phyloP scores from a whole-genome alignment of 2,797 vertebrate genomes.

The Enteromius unitaeniatus region DNA sequence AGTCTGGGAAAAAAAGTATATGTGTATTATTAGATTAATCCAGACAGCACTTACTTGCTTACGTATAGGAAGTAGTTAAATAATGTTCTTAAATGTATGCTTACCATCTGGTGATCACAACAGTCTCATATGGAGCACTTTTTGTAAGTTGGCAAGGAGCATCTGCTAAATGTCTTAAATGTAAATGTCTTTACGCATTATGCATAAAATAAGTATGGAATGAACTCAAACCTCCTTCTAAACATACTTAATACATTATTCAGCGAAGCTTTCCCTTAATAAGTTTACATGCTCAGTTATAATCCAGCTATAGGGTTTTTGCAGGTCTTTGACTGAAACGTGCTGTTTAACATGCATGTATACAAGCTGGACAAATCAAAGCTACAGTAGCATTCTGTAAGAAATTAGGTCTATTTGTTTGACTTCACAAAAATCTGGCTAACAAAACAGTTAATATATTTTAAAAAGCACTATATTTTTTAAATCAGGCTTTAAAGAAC shows the following conservation, averaged over 20 bases:
- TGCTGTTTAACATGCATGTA: not conserved
- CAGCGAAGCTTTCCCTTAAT: not conserved
- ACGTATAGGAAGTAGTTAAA: not conserved
- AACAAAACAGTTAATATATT: no score
- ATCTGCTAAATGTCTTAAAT: constrained; percentile 24
- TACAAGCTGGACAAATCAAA: not conserved
- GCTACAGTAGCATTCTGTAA: not conserved
- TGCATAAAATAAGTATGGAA: not conserved
- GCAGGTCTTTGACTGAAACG: not conserved
- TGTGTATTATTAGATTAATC: not conserved
- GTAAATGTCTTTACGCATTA: not conserved
- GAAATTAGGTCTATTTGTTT: not conserved
- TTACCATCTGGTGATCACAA: constrained; percentile 14
- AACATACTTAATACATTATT: not conserved
- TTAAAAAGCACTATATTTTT: no score
- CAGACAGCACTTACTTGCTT: not conserved
- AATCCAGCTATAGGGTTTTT: not conserved
- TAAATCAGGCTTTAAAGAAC: not conserved
- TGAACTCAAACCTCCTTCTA: not conserved
- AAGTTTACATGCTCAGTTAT: not conserved
- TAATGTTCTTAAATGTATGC: constrained; percentile 2
- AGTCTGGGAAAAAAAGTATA: not conserved
- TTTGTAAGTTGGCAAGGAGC: not conserved
- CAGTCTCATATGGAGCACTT: not conserved
- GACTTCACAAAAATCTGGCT: not conserved